Percentiles rank a stretch among this genome's conserved stretches.
These are phyloP conservation scores for Hydra vulgaris DNA, from an alignment of 30 jellyfish, hydroid and myxozoan species.

Conservation along the genomic window DNA sequence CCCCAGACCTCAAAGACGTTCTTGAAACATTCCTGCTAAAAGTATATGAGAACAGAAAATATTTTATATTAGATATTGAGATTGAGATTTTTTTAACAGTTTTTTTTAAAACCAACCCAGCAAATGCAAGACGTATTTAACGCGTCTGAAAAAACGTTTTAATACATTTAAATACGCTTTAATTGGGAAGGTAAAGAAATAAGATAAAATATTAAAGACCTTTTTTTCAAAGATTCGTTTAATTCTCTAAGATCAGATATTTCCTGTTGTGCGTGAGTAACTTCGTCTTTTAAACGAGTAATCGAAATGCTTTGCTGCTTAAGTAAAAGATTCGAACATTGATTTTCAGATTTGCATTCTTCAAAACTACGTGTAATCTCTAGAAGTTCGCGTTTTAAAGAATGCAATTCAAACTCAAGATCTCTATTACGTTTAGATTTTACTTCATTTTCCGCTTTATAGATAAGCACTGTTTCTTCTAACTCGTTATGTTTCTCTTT, in stretches of 20 bases:
- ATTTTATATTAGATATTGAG: too few relatives aligned
- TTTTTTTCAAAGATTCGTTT: not conserved
- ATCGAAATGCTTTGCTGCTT: not conserved
- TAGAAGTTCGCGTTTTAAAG: not conserved
- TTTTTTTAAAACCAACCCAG: too few relatives aligned
- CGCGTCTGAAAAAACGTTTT: too few relatives aligned
- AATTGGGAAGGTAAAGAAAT: too few relatives aligned
- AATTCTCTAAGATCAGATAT: not conserved
- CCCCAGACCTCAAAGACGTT: too few relatives aligned
- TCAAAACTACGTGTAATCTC: constrained; percentile 1
- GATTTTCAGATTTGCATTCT: not conserved
- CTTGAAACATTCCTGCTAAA: too few relatives aligned
- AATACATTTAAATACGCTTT: too few relatives aligned
- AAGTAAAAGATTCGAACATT: not conserved
- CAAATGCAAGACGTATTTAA: too few relatives aligned
- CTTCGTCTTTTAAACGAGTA: constrained; percentile 4
- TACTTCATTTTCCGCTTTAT: constrained; percentile 2
- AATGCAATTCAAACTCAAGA: not conserved
- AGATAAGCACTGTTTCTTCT: constrained; percentile 10
- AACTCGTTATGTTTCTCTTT: constrained; percentile 2
- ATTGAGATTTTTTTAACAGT: too few relatives aligned
- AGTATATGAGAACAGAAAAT: too few relatives aligned
- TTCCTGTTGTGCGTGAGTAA: not conserved
- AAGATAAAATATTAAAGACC: not conserved
- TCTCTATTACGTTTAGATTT: not conserved